These are phyloP conservation scores for Lasioglossum morio DNA, from an alignment of 2,888 invertebrate species.

Conservation along the genomic window DNA sequence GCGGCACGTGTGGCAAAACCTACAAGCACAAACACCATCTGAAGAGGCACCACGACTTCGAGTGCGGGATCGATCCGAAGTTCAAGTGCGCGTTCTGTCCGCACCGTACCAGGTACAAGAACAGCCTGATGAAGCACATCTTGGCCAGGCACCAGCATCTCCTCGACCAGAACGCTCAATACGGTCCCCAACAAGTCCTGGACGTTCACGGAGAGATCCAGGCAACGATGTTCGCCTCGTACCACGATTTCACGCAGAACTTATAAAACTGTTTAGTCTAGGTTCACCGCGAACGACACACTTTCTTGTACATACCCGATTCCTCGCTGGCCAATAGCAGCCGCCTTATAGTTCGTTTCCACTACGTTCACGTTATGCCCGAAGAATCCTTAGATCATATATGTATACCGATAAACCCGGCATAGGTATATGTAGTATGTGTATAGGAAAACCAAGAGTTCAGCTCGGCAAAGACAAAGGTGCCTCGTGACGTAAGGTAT, in stretches of 20 bases:
- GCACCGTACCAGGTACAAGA: constrained; percentile 82
- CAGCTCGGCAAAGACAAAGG: too few species aligned
- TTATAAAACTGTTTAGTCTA: constrained; percentile 25
- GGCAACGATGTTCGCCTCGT: constrained; percentile 59
- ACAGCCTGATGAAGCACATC: constrained; percentile 81
- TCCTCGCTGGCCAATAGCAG: not conserved
- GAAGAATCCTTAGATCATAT: not conserved
- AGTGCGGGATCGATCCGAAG: constrained; percentile 85
- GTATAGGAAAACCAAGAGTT: too few species aligned
- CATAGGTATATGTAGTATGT: too few species aligned
- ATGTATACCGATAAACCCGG: too few species aligned
- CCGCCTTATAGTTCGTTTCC: not conserved
- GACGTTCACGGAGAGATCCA: constrained; percentile 56
- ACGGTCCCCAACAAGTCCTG: constrained; percentile 53
- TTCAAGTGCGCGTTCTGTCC: constrained; percentile 84
- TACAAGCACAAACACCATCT: constrained; percentile 82
- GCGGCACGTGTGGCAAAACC: constrained; percentile 79
- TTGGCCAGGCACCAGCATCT: constrained; percentile 76
- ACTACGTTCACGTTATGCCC: not conserved
- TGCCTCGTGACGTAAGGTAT: too few species aligned
- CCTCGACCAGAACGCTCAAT: constrained; percentile 63
- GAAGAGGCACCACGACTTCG: constrained; percentile 82
- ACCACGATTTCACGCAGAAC: constrained; percentile 66
- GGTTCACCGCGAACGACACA: not conserved
- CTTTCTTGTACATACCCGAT: not conserved